A percentile compares a stretch with the other conserved stretches of the same genome.
These are phyloP conservation scores for Elachura formosa DNA, from an alignment of 2,113 vertebrate species.

Conservation along the genomic window DNA sequence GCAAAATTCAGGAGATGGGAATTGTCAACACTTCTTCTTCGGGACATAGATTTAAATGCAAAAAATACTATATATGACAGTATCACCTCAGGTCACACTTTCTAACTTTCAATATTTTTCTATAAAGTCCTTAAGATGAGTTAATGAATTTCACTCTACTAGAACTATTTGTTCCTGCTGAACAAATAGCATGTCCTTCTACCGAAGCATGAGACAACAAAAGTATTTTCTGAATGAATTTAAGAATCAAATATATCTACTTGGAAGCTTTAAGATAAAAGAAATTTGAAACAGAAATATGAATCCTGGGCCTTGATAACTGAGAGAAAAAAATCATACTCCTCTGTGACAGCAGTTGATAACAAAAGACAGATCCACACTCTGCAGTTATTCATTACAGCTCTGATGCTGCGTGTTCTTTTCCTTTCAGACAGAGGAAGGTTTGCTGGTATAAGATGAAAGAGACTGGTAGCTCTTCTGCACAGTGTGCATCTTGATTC, in stretches of 20 bases:
- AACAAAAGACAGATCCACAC: constrained; percentile 20
- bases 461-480: background rate
- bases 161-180: constrained; percentile 20
- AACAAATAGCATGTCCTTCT: background rate
- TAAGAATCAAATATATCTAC: constrained; percentile 48
- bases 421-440: background rate
- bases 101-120: constrained; percentile 2
- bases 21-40: background rate
- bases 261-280: constrained; percentile 47
- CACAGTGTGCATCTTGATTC: background rate
- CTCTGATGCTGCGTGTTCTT: background rate
- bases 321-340: background rate
- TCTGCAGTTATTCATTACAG: background rate
- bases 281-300: constrained; percentile 31
- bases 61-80: background rate
- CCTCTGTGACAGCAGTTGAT: constrained; percentile 13
- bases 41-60: background rate
- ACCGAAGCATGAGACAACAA: background rate
- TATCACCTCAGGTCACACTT: background rate
- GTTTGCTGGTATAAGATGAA: background rate
- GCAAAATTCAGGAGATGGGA: background rate
- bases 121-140: background rate
- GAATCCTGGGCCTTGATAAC: background rate
- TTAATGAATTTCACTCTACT: background rate
- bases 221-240: constrained; percentile 47